These are phyloP conservation scores for Cactoblastis cactorum DNA, from an alignment of 2,888 invertebrate species.

Conservation along the genomic window DNA sequence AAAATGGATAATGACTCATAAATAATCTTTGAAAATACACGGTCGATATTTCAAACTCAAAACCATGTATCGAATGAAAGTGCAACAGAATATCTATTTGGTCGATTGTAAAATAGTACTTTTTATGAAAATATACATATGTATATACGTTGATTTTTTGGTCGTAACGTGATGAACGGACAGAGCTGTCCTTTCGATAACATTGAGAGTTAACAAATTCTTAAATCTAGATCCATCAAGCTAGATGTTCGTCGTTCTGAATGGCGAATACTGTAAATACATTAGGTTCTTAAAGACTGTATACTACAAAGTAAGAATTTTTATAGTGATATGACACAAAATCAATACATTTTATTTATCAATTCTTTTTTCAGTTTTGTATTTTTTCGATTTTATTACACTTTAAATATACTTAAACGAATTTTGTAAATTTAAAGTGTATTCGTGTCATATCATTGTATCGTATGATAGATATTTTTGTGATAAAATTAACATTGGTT, in stretches of 20 bases:
- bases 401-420: too few species aligned
- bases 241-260: conserved; percentile 50
- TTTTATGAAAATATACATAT: too few species aligned
- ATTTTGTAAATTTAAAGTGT: too few species aligned
- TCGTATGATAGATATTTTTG: conserved; percentile 11
- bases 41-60: too few species aligned
- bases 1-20: too few species aligned
- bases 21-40: too few species aligned
- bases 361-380: not conserved
- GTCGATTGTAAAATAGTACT: too few species aligned
- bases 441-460: conserved; percentile 14
- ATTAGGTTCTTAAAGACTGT: conserved; percentile 76
- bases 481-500: conserved; percentile 1
- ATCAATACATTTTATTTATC: not conserved
- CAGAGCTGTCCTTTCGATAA: conserved; percentile 11
- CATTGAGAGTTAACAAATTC: conserved; percentile 12
- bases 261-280: conserved; percentile 67
- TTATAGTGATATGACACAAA: conserved; percentile 29
- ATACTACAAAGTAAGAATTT: conserved; percentile 42
- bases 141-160: too few species aligned
- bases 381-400: not conserved
- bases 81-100: too few species aligned
- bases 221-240: conserved; percentile 29
- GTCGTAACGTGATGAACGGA: not conserved
- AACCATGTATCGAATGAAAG: too few species aligned